Evolutionary conservation across 2,797 vertebrate genomes (phyloP).

Genomic region (Apodemus agrarius): DNA sequence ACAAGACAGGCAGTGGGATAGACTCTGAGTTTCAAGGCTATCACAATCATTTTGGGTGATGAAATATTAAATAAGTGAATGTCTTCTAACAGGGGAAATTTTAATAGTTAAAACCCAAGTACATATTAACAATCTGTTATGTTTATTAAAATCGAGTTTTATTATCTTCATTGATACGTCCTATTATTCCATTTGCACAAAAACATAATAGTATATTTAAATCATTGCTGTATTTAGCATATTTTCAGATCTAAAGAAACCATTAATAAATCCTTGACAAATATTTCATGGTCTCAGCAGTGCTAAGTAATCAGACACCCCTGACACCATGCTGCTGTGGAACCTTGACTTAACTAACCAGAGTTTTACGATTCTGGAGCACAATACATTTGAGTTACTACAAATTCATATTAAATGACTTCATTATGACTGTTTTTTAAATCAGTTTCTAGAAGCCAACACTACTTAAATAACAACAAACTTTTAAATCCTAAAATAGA

Average conservation of each 20-base stretch:
- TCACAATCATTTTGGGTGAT: neutral
- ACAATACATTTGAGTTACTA: neutral
- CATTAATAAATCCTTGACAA: conserved; percentile 45
- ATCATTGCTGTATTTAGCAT: neutral
- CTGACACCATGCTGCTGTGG: neutral
- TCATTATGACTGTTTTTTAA: neutral
- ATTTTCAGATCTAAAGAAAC: conserved; percentile 32
- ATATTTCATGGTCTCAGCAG: conserved; percentile 43
- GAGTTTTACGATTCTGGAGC: neutral
- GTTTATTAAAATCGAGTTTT: neutral
- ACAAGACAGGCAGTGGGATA: neutral
- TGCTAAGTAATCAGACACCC: conserved; percentile 13
- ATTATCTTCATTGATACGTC: neutral
- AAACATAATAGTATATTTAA: neutral
- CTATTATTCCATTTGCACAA: conserved; percentile 31
- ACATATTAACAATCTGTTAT: neutral
- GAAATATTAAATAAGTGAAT: neutral
- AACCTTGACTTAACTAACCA: conserved; percentile 14
- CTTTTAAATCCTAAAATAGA: conserved; percentile 52
- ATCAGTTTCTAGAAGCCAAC: conserved; percentile 6
- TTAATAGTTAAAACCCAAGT: neutral
- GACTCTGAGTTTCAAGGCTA: neutral
- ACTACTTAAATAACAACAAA: neutral
- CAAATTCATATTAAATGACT: conserved; percentile 17
- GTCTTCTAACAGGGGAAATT: neutral